Conservation (phyloP, 2,797 vertebrate genomes). For the Chaetodon trifasciatus region DNA sequence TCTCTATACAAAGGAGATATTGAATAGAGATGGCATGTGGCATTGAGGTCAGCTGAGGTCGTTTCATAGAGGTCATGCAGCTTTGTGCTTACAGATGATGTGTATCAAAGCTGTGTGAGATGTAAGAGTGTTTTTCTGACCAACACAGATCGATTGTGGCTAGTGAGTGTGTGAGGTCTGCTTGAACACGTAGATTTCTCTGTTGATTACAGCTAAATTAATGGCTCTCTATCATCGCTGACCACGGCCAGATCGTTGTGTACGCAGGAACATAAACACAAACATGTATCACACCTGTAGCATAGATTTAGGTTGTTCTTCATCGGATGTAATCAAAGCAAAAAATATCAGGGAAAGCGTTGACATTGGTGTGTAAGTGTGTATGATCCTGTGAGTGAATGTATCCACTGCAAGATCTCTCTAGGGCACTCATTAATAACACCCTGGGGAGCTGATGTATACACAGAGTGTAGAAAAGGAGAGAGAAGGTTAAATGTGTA, state of each 20-base stretch:
- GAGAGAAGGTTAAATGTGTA: slow-evolving; percentile 51
- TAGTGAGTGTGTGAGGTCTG: slow-evolving; percentile 43
- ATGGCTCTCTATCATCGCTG: not conserved
- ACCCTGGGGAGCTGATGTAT: slow-evolving; percentile 48
- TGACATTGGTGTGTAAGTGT: not conserved
- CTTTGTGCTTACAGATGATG: slow-evolving; percentile 13
- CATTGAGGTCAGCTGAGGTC: slow-evolving; percentile 50
- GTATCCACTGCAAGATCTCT: slow-evolving; percentile 19
- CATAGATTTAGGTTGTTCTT: not conserved
- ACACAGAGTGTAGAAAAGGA: slow-evolving; percentile 37
- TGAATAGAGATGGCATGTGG: slow-evolving; percentile 12
- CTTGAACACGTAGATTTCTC: slow-evolving; percentile 7
- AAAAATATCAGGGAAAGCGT: not conserved
- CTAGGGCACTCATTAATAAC: slow-evolving; percentile 51
- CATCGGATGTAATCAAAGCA: not conserved
- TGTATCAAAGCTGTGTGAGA: slow-evolving; percentile 20
- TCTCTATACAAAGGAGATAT: slow-evolving; percentile 23
- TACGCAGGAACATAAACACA: not conserved
- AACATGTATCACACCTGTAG: not conserved
- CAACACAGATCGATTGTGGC: slow-evolving; percentile 47
- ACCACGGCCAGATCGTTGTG: not conserved
- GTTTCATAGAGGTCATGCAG: slow-evolving; percentile 35
- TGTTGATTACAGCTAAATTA: slow-evolving; percentile 13
- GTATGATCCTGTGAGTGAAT: not conserved
- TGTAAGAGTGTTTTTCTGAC: slow-evolving; percentile 26